Conservation (phyloP, 2,888 invertebrate species). For the Caenorhabditis drosophilae region DNA sequence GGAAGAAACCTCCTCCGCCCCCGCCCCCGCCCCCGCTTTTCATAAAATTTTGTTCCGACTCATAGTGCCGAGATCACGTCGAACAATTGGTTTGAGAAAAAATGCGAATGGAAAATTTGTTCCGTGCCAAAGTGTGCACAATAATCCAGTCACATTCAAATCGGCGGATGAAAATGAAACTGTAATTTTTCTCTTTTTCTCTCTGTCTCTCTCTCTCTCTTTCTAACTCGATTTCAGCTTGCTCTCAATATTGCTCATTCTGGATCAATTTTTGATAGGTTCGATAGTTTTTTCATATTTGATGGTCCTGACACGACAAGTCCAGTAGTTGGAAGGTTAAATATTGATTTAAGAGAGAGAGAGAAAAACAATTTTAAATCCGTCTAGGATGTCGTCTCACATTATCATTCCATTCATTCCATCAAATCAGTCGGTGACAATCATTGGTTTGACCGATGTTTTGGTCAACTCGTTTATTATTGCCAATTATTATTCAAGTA, state of each 20-base stretch:
- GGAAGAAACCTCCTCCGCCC: no score
- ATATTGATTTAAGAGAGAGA: no score
- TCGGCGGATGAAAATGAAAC: conserved; percentile 8
- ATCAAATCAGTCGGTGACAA: conserved; percentile 14
- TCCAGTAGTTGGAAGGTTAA: conserved; percentile 16
- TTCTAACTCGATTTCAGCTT: conserved; percentile 4
- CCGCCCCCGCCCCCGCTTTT: no score
- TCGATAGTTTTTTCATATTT: conserved; percentile 34
- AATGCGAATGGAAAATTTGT: conserved; percentile 19
- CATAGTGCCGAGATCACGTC: conserved; percentile 15
- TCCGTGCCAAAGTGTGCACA: conserved; percentile 13
- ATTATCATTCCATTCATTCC: conserved; percentile 13
- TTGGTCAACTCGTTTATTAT: conserved; percentile 22
- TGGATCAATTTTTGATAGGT: conserved; percentile 17
- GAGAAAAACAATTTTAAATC: no score
- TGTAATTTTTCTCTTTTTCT: background rate
- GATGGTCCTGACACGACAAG: conserved; percentile 18
- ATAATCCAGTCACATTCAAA: conserved; percentile 14
- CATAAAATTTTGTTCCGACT: background rate
- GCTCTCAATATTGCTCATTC: conserved; percentile 27
- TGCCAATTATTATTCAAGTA: conserved; percentile 22
- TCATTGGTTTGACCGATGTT: conserved; percentile 18
- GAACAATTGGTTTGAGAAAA: conserved; percentile 7
- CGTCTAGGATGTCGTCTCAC: conserved; percentile 18
- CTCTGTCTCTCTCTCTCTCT: background rate